Evolutionary conservation across 2,888 invertebrate genomes (phyloP).

Genomic region (Adelognathus sp.): DNA sequence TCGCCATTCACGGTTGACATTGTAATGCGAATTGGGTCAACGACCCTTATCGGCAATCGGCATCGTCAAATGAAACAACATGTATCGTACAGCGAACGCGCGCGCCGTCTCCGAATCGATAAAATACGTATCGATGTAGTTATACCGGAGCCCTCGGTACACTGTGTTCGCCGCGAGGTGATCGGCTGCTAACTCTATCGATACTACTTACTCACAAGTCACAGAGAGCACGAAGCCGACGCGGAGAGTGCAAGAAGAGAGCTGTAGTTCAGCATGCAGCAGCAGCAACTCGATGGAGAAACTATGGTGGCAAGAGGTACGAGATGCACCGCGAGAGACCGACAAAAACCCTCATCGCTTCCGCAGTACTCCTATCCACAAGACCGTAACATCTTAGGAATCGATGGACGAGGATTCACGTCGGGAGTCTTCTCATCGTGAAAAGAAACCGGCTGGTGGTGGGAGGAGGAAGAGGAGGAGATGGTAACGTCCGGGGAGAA

Average conservation of each 20-base stretch:
- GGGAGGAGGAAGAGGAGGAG: not conserved
- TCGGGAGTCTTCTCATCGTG: not conserved
- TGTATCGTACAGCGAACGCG: constrained; percentile 19
- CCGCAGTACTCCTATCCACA: constrained; percentile 69
- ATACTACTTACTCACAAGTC: constrained; percentile 1
- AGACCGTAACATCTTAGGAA: constrained; percentile 68
- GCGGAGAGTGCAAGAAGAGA: not conserved
- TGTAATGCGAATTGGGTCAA: constrained; percentile 22
- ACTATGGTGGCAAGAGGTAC: constrained; percentile 20
- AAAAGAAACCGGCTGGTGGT: constrained; percentile 1
- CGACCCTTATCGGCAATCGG: constrained; percentile 10
- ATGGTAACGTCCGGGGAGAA: constrained; percentile 24
- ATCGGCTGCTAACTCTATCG: constrained; percentile 38
- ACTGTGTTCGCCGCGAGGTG: not conserved
- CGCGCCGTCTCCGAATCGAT: constrained; percentile 32
- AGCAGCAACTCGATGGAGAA: constrained; percentile 20
- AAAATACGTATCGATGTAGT: constrained; percentile 51
- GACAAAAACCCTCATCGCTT: constrained; percentile 65
- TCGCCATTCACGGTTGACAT: not conserved
- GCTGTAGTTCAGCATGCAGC: constrained; percentile 28
- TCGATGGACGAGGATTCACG: constrained; percentile 45
- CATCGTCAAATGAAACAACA: constrained; percentile 35
- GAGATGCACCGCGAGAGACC: constrained; percentile 50
- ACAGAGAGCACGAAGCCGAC: constrained; percentile 4
- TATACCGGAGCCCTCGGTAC: constrained; percentile 5